Conservation (phyloP, 2,113 vertebrate genomes). For the Leucoraja erinaceus region DNA sequence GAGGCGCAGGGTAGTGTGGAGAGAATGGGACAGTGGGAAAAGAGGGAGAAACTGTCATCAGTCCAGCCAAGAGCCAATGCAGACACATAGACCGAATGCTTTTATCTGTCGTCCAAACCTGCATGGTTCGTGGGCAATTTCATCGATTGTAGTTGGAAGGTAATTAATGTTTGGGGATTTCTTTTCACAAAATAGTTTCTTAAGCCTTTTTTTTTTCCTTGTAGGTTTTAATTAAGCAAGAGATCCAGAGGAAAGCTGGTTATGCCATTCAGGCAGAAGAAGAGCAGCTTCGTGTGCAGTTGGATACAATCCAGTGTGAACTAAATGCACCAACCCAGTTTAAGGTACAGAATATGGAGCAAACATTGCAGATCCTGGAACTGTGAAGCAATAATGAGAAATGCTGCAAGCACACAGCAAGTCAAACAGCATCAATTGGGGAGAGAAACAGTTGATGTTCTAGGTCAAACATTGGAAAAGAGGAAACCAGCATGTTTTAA, state of each 20-base stretch:
- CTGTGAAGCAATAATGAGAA: no score
- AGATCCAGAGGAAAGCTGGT: constrained; percentile 92
- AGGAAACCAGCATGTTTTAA: background rate
- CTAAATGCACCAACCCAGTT: constrained; percentile 95
- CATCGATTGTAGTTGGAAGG: background rate
- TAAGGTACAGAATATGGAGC: constrained; percentile 61
- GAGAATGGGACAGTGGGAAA: background rate
- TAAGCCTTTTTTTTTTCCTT: constrained; percentile 14
- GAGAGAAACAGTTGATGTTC: no score
- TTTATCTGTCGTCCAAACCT: background rate
- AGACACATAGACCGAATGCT: background rate
- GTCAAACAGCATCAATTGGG: no score
- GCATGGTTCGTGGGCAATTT: background rate
- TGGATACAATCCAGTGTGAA: constrained; percentile 92
- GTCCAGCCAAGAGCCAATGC: background rate
- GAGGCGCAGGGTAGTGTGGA: background rate
- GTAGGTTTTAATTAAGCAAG: constrained; percentile 92
- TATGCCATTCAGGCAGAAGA: constrained; percentile 95
- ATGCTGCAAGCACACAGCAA: no score
- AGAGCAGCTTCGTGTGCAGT: constrained; percentile 89
- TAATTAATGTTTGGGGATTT: background rate
- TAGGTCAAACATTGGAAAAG: background rate
- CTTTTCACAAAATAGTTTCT: background rate
- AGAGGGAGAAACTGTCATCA: background rate
- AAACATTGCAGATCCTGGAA: no score